Percentiles rank a stretch among this genome's conserved stretches.
Evolutionary conservation across 2,888 invertebrate genomes (phyloP).

Genomic region (Drosophila atroscutellata): DNA sequence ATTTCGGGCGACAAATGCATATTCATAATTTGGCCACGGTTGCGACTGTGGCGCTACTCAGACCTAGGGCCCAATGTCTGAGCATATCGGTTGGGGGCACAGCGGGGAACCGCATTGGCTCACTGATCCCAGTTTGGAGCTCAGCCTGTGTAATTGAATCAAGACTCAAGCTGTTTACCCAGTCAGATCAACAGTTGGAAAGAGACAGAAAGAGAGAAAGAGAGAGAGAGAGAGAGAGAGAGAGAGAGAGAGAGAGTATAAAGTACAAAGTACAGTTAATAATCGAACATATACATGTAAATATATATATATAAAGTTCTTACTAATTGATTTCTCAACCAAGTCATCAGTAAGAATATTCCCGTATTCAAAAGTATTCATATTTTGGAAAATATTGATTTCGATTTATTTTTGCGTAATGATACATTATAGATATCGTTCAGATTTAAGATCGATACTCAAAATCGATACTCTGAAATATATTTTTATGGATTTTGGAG

Average conservation of each 20-base stretch:
- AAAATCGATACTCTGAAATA: neutral
- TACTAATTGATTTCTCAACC: neutral
- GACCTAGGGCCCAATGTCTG: slow-evolving; percentile 42
- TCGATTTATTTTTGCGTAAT: neutral
- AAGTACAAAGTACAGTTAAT: neutral
- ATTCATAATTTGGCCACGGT: slow-evolving; percentile 43
- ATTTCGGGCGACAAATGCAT: slow-evolving; percentile 62
- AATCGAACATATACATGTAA: neutral
- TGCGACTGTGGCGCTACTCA: slow-evolving; percentile 65
- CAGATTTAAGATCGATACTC: no score
- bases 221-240: neutral
- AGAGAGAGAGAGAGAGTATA: neutral
- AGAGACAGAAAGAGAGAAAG: neutral
- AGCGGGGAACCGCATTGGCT: slow-evolving; percentile 57
- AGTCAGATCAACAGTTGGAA: slow-evolving; percentile 14
- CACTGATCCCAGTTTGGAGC: slow-evolving; percentile 58
- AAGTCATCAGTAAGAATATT: neutral
- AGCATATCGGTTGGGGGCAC: slow-evolving; percentile 59
- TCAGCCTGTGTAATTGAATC: slow-evolving; percentile 66
- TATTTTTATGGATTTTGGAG: neutral
- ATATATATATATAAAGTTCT: neutral
- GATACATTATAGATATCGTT: no score
- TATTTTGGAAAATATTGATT: neutral
- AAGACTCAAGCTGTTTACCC: slow-evolving; percentile 15
- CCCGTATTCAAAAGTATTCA: neutral